Base-by-base conservation (phyloP, 1,140 invertebrate genomes). In the Drosophila serrata region DNA sequence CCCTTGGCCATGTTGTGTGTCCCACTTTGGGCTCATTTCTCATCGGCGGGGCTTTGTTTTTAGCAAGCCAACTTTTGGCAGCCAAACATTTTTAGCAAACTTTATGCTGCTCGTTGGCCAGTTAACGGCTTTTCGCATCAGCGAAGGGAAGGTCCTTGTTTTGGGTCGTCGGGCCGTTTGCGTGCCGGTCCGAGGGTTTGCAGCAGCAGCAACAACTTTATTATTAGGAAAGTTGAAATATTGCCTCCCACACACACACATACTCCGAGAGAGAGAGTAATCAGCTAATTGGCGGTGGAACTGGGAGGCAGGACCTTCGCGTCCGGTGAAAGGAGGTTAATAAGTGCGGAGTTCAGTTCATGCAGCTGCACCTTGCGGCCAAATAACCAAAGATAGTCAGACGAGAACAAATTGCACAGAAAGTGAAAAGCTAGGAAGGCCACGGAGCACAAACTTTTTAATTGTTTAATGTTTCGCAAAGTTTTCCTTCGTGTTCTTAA, bases 381-480 rank as follows among this genome's bases (percentile, higher is more conserved):
- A 67, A 65, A 69, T 65, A 63, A 7, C 43, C 46, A 24, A 77
- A 75, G 60, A 68, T 76, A 40, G 46, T 40, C 39, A 11, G 22
- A 49, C 13, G 51, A 37, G 35, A 56, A 46, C 43, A 67, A 65
- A 65, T 58, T 56, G 24, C 55, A 79, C 19, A 39, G 42, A 64
- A 74, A 56, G 75, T 62, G 74, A 73, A 64, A 53, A 79, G 59
- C 59, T 63, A 39, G 65, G 24, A 77, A 69, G 56, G 57, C 65
- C 56, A 79, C 60, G 49, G 33, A 69, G 46, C 61, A 49, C 46
- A 62, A 86, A 86, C 82, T 86, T 86, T 86, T 86, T 86, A 86
- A 86, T 86, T 86, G 82, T 86, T 86, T 79, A 86, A 86, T 86
- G 82, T 82, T 81, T 74, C 31, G 13, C 53, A 81, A 76, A 85